A percentile compares a stretch with the other conserved stretches of the same genome.
These are phyloP conservation scores for Xestia rhomboidea DNA, from an alignment of 2,888 invertebrate species.

Conservation along the genomic window DNA sequence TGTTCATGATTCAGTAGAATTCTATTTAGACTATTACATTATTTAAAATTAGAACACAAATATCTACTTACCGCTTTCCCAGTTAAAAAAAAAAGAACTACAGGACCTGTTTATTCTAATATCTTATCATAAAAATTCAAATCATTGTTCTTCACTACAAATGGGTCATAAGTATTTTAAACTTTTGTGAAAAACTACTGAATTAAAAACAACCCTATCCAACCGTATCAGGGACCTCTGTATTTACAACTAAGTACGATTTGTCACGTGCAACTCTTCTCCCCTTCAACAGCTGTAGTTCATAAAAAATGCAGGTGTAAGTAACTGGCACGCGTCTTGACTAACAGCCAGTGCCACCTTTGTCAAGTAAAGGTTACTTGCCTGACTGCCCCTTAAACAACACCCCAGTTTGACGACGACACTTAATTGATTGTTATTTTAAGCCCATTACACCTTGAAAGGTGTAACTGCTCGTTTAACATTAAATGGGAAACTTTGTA, in stretches of 20 bases:
- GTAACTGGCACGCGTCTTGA: constrained; percentile 64
- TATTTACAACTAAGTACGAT: constrained; percentile 21
- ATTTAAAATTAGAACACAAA: background rate
- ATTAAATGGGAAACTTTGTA: constrained; percentile 56
- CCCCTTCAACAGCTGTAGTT: constrained; percentile 53
- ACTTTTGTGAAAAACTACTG: background rate
- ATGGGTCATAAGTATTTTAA: background rate
- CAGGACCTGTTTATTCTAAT: background rate
- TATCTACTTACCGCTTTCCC: background rate
- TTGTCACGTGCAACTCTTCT: constrained; percentile 44
- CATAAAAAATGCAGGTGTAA: constrained; percentile 72
- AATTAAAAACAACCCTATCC: background rate
- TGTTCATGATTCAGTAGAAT: background rate
- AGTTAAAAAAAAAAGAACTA: background rate
- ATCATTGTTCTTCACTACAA: background rate
- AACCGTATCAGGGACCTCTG: background rate
- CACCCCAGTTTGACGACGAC: constrained; percentile 52
- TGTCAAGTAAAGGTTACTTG: constrained; percentile 75
- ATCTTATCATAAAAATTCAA: background rate
- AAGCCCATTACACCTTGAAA: constrained; percentile 67
- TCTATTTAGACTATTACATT: background rate
- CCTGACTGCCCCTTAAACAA: constrained; percentile 59
- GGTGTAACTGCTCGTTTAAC: constrained; percentile 56
- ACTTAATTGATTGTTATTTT: constrained; percentile 69
- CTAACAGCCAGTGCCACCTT: constrained; percentile 68